phyloP scores from a whole-genome alignment of 1,140 invertebrate genomes.

The Samia ricini region DNA sequence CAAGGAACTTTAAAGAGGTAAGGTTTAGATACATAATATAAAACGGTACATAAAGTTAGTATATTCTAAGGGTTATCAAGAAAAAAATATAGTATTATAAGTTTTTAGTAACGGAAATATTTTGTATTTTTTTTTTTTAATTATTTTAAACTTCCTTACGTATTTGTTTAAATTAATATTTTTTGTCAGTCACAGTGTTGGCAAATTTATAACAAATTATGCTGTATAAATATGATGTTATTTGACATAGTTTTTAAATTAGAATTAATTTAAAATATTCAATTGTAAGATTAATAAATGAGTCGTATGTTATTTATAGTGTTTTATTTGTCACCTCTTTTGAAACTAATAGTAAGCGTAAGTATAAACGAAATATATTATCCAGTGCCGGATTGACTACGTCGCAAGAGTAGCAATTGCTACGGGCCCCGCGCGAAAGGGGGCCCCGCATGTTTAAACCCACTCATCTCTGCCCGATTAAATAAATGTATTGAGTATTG shows the following conservation, averaged over 20 bases:
- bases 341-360: too few species aligned
- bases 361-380: too few species aligned
- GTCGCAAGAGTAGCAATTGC: too few species aligned
- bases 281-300: conserved; percentile 37
- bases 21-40: background rate
- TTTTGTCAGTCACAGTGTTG: background rate
- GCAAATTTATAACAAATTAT: background rate
- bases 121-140: background rate
- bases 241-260: conserved; percentile 18
- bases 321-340: background rate
- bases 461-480: too few species aligned
- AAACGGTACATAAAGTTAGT: background rate
- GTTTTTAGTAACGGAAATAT: background rate
- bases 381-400: too few species aligned
- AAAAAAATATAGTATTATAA: background rate
- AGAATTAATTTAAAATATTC: conserved; percentile 41
- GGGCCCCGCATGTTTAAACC: too few species aligned
- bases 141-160: background rate
- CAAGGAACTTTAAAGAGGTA: background rate
- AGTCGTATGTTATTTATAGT: conserved; percentile 10
- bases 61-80: background rate
- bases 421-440: too few species aligned
- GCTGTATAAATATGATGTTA: background rate
- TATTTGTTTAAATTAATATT: background rate
- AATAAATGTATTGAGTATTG: too few species aligned